Evolutionary conservation across 2,888 invertebrate genomes (phyloP).

Genomic region (Caenorhabditis imperialis): DNA sequence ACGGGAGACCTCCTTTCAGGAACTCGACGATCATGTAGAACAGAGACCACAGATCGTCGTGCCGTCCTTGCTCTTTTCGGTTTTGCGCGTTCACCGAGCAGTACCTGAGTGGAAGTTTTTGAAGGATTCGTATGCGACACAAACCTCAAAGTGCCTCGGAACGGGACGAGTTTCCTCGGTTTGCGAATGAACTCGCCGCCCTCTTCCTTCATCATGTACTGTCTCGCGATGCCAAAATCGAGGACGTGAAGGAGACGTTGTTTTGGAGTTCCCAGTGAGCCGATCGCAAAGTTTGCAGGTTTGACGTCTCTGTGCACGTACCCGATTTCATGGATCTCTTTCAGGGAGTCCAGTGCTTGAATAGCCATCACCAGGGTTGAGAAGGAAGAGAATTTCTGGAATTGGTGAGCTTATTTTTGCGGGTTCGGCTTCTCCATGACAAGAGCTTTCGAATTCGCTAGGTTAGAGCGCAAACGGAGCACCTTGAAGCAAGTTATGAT

Average conservation of each 20-base stretch:
- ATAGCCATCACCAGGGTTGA: slow-evolving; percentile 50
- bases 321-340: slow-evolving; percentile 66
- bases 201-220: slow-evolving; percentile 35
- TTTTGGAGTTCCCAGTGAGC: slow-evolving; percentile 50
- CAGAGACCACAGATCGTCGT: slow-evolving; percentile 65
- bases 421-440: too few species aligned
- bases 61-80: slow-evolving; percentile 63
- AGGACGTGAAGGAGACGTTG: slow-evolving; percentile 56
- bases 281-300: slow-evolving; percentile 62
- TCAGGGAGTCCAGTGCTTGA: slow-evolving; percentile 64
- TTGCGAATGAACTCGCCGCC: slow-evolving; percentile 44
- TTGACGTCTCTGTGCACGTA: slow-evolving; percentile 63
- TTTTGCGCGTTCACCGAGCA: slow-evolving; percentile 63
- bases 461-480: too few species aligned
- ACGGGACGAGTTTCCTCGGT: slow-evolving; percentile 51
- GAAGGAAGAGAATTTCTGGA: slow-evolving; percentile 51
- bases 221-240: slow-evolving; percentile 65
- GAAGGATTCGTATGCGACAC: too few species aligned
- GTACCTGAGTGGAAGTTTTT: slow-evolving; percentile 60
- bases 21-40: slow-evolving; percentile 65
- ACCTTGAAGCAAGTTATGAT: too few species aligned
- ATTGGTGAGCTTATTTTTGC: background rate
- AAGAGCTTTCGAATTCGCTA: too few species aligned
- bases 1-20: slow-evolving; percentile 54
- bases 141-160: too few species aligned